Evolutionary conservation across 2,888 invertebrate species (phyloP).

Genomic region (Sinohyriopsis cumingii): DNA sequence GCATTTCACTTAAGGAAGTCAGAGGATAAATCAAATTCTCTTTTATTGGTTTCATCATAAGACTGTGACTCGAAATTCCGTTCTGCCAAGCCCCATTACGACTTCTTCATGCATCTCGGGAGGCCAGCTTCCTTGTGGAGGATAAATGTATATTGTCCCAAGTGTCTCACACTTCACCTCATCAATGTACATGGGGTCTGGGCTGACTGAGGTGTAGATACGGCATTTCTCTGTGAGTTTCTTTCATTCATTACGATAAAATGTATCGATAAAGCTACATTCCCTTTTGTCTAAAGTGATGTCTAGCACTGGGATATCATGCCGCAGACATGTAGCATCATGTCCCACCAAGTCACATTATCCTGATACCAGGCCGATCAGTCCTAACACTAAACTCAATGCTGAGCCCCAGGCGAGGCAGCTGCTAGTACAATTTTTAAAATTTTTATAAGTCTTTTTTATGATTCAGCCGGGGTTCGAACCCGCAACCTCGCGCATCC

Average conservation of each 20-base stretch:
- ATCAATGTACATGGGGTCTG: background rate
- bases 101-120: background rate
- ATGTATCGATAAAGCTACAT: background rate
- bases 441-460: too few species aligned
- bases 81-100: background rate
- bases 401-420: too few species aligned
- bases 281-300: background rate
- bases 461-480: too few species aligned
- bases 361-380: too few species aligned
- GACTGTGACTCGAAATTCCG: slow-evolving; percentile 1
- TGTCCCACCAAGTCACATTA: too few species aligned
- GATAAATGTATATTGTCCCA: background rate
- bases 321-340: too few species aligned
- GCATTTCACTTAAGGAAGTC: slow-evolving; percentile 1
- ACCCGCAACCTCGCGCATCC: too few species aligned
- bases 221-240: background rate
- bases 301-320: too few species aligned
- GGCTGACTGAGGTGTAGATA: background rate
- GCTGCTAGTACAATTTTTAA: too few species aligned
- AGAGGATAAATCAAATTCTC: background rate
- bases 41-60: slow-evolving; percentile 2
- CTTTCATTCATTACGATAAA: background rate
- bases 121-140: background rate
- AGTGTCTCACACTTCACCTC: background rate
- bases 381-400: too few species aligned